Base-by-base conservation (phyloP, 2,797 vertebrate genomes). In the Geotrypetes seraphini region DNA sequence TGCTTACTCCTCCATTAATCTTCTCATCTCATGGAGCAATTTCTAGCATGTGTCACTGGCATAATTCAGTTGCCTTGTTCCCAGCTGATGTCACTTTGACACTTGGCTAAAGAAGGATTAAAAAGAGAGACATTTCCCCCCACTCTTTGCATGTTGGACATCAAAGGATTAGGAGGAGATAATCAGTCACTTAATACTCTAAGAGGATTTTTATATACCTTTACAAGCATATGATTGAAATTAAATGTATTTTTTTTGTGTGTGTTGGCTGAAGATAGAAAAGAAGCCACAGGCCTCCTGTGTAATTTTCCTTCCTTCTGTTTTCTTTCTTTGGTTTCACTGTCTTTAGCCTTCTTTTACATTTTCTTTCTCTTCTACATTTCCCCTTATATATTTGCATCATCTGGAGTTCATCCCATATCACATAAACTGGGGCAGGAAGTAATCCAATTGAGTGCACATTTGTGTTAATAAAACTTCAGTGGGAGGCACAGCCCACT, bases 221-320 rank as follows among this genome's bases (percentile, higher is more conserved):
- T 46, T 10, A 52, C 33, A 61, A 58, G 50, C 31, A 38, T 12
- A 28, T 39, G 53, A 63, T 31, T 74, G 39, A 61, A 47, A 57
- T 37, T 39, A 59, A 64, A 47, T 10, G 2, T 52, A 28, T 59
- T 2, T 52, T 28, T 59, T 69, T 69, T 64, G 22, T 27, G 15
- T 36, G 45, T 36, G 45, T 63, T 41, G 53, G 43, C 55, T 43
- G 50, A 63, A 69, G 54, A 59, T 71, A 55, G 48, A 51, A 18
- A 6, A n/a, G n/a, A n/a, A n/a, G n/a, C n/a, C n/a, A n/a, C n/a
- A n/a, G n/a, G n/a, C n/a, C n/a, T n/a, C n/a, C n/a, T n/a, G n/a
- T n/a, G n/a, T n/a, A n/a, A n/a, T n/a, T n/a, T n/a, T n/a, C n/a
- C n/a, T n/a, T n/a, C n/a, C n/a, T n/a, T n/a, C n/a, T n/a, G 19